Conservation (phyloP, 2,113 vertebrate genomes). For the Siphamia tubifer region DNA sequence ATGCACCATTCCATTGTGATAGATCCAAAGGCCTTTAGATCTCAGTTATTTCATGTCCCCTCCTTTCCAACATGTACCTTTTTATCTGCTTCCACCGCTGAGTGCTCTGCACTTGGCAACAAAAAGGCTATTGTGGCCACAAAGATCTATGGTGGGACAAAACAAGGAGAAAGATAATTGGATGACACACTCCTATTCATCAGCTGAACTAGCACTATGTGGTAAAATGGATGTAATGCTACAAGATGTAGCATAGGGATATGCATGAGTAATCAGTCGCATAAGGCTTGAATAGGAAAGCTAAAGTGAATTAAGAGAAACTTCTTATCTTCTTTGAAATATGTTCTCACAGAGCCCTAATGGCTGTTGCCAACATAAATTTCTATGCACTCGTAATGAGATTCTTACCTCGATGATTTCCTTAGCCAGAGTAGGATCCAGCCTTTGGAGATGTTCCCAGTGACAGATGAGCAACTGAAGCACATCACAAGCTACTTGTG, state of each 20-base stretch:
- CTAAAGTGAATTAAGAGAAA: background rate
- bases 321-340: background rate
- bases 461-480: constrained; percentile 93
- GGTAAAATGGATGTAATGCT: constrained; percentile 25
- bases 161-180: constrained; percentile 64
- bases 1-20: constrained; percentile 59
- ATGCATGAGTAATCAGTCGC: background rate
- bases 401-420: constrained; percentile 91
- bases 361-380: background rate
- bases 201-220: constrained; percentile 22
- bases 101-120: constrained; percentile 93
- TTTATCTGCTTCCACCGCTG: constrained; percentile 92
- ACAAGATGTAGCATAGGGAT: background rate
- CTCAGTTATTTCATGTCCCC: constrained; percentile 50
- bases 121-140: constrained; percentile 97
- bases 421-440: constrained; percentile 86
- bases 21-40: constrained; percentile 65
- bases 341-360: background rate
- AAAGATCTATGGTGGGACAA: constrained; percentile 86
- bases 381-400: background rate
- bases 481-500: constrained; percentile 92
- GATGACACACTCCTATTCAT: constrained; percentile 59
- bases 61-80: constrained; percentile 83
- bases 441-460: constrained; percentile 90
- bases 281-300: background rate